These are phyloP conservation scores for Rafetus swinhoei DNA, from an alignment of 2,113 vertebrate genomes.

Conservation along the genomic window DNA sequence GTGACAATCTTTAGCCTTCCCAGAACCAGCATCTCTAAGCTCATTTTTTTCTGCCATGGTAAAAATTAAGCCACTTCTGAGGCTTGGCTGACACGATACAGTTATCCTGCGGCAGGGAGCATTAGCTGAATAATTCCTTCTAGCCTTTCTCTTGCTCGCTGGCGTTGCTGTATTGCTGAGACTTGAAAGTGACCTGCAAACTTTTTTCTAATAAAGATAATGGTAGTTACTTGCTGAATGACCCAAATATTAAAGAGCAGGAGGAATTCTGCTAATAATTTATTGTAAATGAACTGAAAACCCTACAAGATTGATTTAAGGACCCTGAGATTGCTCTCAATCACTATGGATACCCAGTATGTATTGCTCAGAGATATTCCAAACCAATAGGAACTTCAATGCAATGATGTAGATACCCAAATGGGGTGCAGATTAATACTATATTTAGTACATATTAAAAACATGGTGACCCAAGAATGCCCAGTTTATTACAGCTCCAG, in stretches of 20 bases:
- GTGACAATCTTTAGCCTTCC: neutral
- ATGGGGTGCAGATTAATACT: neutral
- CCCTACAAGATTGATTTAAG: neutral
- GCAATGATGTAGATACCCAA: neutral
- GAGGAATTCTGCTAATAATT: neutral
- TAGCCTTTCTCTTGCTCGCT: neutral
- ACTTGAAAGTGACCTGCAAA: neutral
- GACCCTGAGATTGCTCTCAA: neutral
- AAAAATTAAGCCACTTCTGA: neutral
- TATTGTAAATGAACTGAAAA: neutral
- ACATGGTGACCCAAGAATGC: neutral
- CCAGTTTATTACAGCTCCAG: neutral
- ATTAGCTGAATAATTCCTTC: neutral
- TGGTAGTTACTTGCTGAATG: neutral
- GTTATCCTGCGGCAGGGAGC: neutral
- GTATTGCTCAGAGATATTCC: neutral
- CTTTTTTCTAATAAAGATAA: neutral
- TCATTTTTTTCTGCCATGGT: neutral
- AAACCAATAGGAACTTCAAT: neutral
- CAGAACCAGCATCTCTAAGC: neutral
- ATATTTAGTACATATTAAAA: neutral
- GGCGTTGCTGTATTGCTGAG: neutral
- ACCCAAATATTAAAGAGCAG: neutral
- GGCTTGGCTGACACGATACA: neutral
- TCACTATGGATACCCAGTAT: neutral